These are phyloP conservation scores for Gopherus evgoodei DNA, from an alignment of 2,113 vertebrate species.

Conservation along the genomic window DNA sequence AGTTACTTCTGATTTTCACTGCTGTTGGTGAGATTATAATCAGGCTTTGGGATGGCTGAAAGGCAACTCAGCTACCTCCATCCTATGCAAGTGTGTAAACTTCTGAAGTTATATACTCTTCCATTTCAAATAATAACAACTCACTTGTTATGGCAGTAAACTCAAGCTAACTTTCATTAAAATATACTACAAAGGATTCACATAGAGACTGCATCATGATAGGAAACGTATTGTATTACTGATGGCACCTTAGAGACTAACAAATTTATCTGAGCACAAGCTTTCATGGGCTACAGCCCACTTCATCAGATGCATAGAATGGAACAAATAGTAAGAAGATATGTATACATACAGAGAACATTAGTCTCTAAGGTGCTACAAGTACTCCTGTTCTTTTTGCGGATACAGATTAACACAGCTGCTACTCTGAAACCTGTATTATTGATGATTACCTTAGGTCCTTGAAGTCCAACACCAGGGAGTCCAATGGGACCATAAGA, in stretches of 20 bases:
- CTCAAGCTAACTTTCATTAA: neutral
- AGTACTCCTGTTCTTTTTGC: no score
- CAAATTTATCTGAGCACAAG: no score
- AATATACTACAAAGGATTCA: neutral
- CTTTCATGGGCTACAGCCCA: no score
- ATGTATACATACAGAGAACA: no score
- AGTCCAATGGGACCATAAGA: slow-evolving; percentile 82
- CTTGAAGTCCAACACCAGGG: slow-evolving; percentile 84
- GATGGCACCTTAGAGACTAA: neutral
- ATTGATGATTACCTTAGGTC: slow-evolving; percentile 83
- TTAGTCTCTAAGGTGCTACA: no score
- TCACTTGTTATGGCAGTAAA: no score
- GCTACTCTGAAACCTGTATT: no score
- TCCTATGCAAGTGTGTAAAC: neutral
- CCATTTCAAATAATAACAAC: neutral
- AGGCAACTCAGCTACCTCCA: neutral
- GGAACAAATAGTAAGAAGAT: no score
- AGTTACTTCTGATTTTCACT: neutral
- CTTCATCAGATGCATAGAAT: no score
- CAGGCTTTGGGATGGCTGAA: neutral
- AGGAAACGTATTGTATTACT: neutral
- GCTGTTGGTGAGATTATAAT: neutral
- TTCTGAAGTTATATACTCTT: neutral
- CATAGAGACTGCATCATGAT: neutral
- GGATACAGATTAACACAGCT: no score